Evolutionary conservation across 1,140 invertebrate genomes (phyloP), one percentile per base, ranked within the genome.

Genomic region (Tribolium castaneum): DNA sequence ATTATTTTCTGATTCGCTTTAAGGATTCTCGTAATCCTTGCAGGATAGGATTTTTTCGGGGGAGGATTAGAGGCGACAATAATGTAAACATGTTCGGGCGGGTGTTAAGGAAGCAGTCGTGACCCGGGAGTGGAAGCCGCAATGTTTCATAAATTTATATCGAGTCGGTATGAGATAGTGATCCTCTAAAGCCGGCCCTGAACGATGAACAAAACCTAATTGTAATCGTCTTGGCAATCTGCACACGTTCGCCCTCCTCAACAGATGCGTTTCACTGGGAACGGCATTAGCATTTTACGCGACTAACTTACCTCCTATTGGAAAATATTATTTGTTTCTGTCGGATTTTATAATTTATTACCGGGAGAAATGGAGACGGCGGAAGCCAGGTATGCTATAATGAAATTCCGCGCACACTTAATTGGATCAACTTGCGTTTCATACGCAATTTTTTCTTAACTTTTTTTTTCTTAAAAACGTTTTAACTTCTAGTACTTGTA

Each of bases 91-190:
- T 39, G 50, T 72, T 72, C 10, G 22, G 70, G 4, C 49, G 34
- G 19, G 13, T 25, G 70, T 49, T 50, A 51, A 51, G 25, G 66
- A 10, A 49, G 19, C 10, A 49, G 25, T 54, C 71, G 71, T 73
- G 71, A 73, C 50, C 71, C 22, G 71, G 12, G 16, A 73, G 52
- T n/a, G 54, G 54, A 73, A 54, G 45, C 50, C 7, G 49, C 70
- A 30, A 73, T 73, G 71, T 73, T 73, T 73, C 71, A 73, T 73
- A 73, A 73, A 73, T 73, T 73, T 73, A 73, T 73, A 73, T 73
- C 52, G 71, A 10, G 22, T 73, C 14, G 13, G n/a, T 73, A 73
- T 73, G 52, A 73, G 71, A 73, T 73, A 73, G 45, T 30, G 50
- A 73, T 73, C 71, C 71, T 34, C 49, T 73, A 54, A 73, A 54